These are phyloP conservation scores for Octopus bimaculoides DNA, from an alignment of 1,140 invertebrate species.

Conservation along the genomic window DNA sequence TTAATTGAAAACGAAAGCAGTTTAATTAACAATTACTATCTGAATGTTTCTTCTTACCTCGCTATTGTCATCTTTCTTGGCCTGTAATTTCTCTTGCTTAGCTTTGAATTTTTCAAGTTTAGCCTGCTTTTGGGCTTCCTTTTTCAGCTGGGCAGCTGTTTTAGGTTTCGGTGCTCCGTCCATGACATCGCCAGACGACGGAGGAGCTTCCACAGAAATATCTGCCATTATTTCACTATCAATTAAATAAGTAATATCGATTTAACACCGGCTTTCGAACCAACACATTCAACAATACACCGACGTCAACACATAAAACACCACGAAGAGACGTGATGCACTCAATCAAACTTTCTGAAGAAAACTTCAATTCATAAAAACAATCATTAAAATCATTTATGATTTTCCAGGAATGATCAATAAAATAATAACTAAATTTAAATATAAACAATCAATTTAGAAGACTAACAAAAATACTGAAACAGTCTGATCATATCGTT, in stretches of 20 bases:
- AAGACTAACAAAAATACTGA: no score
- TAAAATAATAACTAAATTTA: no score
- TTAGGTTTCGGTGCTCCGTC: constrained; percentile 34
- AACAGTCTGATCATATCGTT: no score
- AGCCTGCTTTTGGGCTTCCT: constrained; percentile 48
- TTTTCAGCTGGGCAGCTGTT: constrained; percentile 47
- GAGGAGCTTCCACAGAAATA: neutral
- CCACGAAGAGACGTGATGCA: no score
- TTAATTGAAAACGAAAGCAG: neutral
- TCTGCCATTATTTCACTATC: neutral
- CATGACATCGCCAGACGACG: constrained; percentile 5
- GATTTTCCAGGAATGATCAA: no score
- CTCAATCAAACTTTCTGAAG: no score
- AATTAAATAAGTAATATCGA: neutral
- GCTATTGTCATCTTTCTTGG: constrained; percentile 20
- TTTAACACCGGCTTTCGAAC: constrained; percentile 4
- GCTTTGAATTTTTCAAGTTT: constrained; percentile 80
- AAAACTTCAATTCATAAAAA: no score
- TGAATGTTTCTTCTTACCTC: constrained; percentile 15
- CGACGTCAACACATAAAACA: no score
- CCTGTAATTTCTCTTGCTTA: constrained; percentile 71
- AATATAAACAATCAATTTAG: no score
- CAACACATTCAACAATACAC: no score
- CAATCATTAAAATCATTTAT: no score
- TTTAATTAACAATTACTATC: neutral